Base-by-base conservation (phyloP, 92 coral and sea anemone genomes). In the Heliopora coerulea region DNA sequence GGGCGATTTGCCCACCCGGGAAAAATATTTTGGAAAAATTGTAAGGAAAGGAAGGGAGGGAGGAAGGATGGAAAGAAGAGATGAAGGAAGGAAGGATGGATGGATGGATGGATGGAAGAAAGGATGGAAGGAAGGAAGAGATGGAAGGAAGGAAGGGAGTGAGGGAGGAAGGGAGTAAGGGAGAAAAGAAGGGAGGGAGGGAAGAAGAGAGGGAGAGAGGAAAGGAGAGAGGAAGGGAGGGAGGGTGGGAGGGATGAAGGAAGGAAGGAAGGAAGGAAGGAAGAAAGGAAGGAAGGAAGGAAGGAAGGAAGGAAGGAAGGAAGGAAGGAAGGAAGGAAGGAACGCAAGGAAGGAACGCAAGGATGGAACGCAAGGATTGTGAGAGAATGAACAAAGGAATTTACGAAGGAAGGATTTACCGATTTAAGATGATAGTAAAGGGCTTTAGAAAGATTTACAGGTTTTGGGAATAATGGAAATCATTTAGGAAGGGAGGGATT, bases 211-310 rank as follows among this genome's bases (percentile, higher is more conserved):
- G 26, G 20, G n/a, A 50, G 26, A 17, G n/a, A 23, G 58, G 58
- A 50, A 50, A 5, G n/a, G 17, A 50, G 58, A n/a, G 26, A 50
- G 58, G 8, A 50, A 50, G 58, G 58, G 17, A 50, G 58, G 58
- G 17, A 50, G 58, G 58, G 17, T 4, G 58, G n/a, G 17, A 50
- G 58, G 58, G 17, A 50, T 3, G 58, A 50, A 50, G 58, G 58
- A 50, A 50, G 58, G 58, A 50, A 50, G 58, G 58, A 50, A 50
- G 58, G 58, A 50, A 50, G 58, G 58, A 50, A 50, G 58, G 58
- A 50, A 50, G 8, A n/a, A 50, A 50, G 58, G 58, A 50, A 50
- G 58, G 58, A 50, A 50, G 58, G 21, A 23, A 50, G 26, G 42
- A 37, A 37, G 42, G 42, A 37, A 37, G 42, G 42, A 37, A 37